Conservation (phyloP, 1,140 invertebrate species). For the Tetragonula clypearis region DNA sequence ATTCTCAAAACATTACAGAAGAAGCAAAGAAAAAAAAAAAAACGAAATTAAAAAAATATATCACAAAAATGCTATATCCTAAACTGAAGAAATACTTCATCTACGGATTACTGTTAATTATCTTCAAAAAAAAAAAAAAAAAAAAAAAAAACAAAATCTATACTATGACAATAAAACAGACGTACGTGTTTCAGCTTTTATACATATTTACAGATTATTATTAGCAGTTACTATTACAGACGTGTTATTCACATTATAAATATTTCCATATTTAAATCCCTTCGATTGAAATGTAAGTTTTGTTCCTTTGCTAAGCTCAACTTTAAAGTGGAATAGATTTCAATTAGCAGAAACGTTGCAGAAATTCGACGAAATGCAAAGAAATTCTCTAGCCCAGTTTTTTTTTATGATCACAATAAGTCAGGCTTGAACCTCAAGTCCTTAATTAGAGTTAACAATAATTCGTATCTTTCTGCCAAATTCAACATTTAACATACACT, state of each 20-base stretch:
- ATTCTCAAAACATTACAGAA: background rate
- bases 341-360: background rate
- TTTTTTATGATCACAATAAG: background rate
- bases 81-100: background rate
- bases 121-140: conserved; percentile 7
- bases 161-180: background rate
- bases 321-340: conserved; percentile 1
- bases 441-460: conserved; percentile 9
- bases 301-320: background rate
- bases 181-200: background rate
- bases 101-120: background rate
- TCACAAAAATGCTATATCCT: background rate
- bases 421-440: conserved; percentile 5
- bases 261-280: background rate
- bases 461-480: background rate
- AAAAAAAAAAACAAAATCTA: conserved; percentile 13
- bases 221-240: background rate
- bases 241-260: background rate
- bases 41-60: background rate
- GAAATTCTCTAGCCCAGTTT: background rate
- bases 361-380: background rate
- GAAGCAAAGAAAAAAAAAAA: background rate
- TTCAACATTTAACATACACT: background rate
- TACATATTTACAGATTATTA: conserved; percentile 28
- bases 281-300: background rate